These are phyloP conservation scores for Sphaeridia pumilis DNA, from an alignment of 2,888 invertebrate species.

Conservation along the genomic window DNA sequence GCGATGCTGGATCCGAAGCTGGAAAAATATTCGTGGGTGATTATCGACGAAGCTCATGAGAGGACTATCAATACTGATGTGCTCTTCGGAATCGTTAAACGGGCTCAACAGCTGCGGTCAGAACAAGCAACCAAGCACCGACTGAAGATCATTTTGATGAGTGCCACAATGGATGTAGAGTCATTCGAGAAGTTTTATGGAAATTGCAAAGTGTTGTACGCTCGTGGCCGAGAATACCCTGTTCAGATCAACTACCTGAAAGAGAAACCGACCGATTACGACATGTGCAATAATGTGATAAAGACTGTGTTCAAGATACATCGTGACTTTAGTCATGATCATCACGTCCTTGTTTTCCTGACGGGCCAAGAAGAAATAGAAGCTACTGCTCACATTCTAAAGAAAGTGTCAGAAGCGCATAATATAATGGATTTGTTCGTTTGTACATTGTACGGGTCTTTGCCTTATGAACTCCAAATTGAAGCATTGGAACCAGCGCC, in stretches of 20 bases:
- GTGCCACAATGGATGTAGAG: constrained; percentile 31
- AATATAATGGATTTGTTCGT: constrained; percentile 63
- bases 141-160: constrained; percentile 32
- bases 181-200: constrained; percentile 25
- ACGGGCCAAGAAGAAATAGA: constrained; percentile 98
- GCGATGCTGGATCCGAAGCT: constrained; percentile 63
- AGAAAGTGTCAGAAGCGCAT: constrained; percentile 44
- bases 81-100: constrained; percentile 80
- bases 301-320: constrained; percentile 28
- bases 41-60: constrained; percentile 93
- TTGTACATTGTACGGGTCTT: constrained; percentile 49
- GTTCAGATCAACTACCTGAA: constrained; percentile 23
- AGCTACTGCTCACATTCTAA: constrained; percentile 40
- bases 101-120: constrained; percentile 62
- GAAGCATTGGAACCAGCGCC: constrained; percentile 43
- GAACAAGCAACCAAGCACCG: constrained; percentile 44
- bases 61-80: constrained; percentile 89
- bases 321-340: constrained; percentile 36
- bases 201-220: constrained; percentile 23
- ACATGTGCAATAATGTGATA: constrained; percentile 6
- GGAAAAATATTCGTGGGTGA: constrained; percentile 64
- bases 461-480: constrained; percentile 44
- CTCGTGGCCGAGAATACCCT: constrained; percentile 26
- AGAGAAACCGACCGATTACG: constrained; percentile 14
- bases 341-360: constrained; percentile 83